These are phyloP conservation scores for Athalia circularis DNA, from an alignment of 2,888 invertebrate species.

Conservation along the genomic window DNA sequence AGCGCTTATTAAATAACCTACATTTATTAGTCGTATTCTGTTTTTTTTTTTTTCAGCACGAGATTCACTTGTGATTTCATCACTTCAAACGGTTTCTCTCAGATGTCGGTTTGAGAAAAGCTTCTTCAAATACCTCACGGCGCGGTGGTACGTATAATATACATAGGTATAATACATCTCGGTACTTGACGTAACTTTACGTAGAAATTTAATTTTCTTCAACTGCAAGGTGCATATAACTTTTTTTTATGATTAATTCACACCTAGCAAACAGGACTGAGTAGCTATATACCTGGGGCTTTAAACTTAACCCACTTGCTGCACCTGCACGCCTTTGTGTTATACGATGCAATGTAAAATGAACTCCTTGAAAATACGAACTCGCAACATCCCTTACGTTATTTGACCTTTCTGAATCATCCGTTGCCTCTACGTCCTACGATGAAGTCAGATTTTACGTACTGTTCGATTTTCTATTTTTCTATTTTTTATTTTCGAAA, in stretches of 20 bases:
- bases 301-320: not conserved
- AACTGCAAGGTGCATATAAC: conserved; percentile 2
- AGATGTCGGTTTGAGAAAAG: too few relatives aligned
- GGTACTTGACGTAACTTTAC: conserved; percentile 7
- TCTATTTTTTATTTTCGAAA: too few relatives aligned
- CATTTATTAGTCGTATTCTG: too few relatives aligned
- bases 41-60: too few relatives aligned
- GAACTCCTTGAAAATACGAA: not conserved
- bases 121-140: not conserved
- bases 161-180: not conserved
- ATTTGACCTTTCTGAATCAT: too few relatives aligned
- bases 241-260: conserved; percentile 37
- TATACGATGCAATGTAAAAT: not conserved
- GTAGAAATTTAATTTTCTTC: conserved; percentile 27
- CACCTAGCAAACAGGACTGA: conserved; percentile 15
- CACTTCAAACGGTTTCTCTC: too few relatives aligned
- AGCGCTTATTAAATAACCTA: too few relatives aligned
- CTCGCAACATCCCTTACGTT: not conserved
- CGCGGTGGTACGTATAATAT: not conserved
- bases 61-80: too few relatives aligned
- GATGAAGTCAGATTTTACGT: too few relatives aligned
- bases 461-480: too few relatives aligned
- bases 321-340: not conserved
- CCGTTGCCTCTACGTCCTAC: too few relatives aligned
- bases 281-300: conserved; percentile 9